These are phyloP conservation scores for Myotis yumanensis DNA, from an alignment of 2,113 vertebrate genomes.

Conservation along the genomic window DNA sequence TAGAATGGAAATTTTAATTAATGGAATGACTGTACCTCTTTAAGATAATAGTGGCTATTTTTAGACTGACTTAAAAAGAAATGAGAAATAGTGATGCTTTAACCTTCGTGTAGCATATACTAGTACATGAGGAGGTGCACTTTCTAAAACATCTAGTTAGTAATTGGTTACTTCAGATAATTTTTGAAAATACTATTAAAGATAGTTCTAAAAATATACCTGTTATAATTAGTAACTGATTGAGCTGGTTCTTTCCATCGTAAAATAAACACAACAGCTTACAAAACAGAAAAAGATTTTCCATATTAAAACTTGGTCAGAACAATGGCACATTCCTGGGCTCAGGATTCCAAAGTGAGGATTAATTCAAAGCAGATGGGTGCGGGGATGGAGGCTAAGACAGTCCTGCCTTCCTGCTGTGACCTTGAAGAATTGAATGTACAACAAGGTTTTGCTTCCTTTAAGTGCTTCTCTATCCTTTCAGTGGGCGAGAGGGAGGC, in stretches of 20 bases:
- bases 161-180: neutral
- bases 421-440: neutral
- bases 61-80: constrained; percentile 7
- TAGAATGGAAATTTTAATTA: neutral
- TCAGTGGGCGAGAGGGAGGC: neutral
- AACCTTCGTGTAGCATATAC: neutral
- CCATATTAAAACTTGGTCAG: neutral
- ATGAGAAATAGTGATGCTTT: neutral
- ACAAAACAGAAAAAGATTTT: constrained; percentile 60
- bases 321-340: constrained; percentile 73
- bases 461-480: neutral
- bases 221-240: constrained; percentile 54
- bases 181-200: neutral
- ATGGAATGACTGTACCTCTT: neutral
- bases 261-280: constrained; percentile 30
- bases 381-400: neutral
- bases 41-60: constrained; percentile 38
- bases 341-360: constrained; percentile 55
- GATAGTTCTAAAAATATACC: neutral
- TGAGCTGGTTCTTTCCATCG: constrained; percentile 47
- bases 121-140: no score
- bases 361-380: constrained; percentile 77
- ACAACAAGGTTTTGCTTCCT: neutral
- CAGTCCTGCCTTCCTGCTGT: neutral
- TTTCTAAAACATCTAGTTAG: neutral